These are phyloP conservation scores for Pseudomyrmex concolor DNA, from an alignment of 1,140 invertebrate genomes.

Conservation along the genomic window DNA sequence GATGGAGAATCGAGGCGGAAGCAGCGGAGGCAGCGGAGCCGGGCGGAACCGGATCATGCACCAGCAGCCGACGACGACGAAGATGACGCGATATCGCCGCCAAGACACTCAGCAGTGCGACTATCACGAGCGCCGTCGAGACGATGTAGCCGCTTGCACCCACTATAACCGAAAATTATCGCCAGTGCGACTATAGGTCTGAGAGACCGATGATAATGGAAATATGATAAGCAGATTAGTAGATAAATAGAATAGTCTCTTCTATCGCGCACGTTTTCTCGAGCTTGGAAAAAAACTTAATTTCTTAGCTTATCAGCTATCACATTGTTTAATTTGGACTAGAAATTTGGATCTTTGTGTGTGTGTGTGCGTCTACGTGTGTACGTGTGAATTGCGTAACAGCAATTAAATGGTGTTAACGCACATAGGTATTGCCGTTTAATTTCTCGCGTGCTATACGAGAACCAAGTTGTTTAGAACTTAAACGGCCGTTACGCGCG, in stretches of 20 bases:
- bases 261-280: too few species aligned
- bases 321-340: too few species aligned
- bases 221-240: too few species aligned
- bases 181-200: not conserved
- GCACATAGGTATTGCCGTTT: not conserved
- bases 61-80: conserved; percentile 79
- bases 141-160: conserved; percentile 80
- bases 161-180: conserved; percentile 73
- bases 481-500: conserved; percentile 1
- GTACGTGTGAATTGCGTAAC: too few species aligned
- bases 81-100: conserved; percentile 82
- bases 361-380: too few species aligned
- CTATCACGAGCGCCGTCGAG: conserved; percentile 81
- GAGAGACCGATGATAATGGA: too few species aligned
- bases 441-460: not conserved
- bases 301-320: too few species aligned
- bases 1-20: conserved; percentile 77
- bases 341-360: too few species aligned
- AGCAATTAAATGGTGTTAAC: not conserved
- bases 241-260: too few species aligned
- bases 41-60: conserved; percentile 70
- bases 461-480: conserved; percentile 12
- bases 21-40: conserved; percentile 64
- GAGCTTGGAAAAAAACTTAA: too few species aligned
- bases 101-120: conserved; percentile 80